A percentile compares a stretch with the other conserved stretches of the same genome.
These are phyloP conservation scores for Schizopygopsis malacanthus DNA, from an alignment of 2,797 vertebrate species.

Conservation along the genomic window DNA sequence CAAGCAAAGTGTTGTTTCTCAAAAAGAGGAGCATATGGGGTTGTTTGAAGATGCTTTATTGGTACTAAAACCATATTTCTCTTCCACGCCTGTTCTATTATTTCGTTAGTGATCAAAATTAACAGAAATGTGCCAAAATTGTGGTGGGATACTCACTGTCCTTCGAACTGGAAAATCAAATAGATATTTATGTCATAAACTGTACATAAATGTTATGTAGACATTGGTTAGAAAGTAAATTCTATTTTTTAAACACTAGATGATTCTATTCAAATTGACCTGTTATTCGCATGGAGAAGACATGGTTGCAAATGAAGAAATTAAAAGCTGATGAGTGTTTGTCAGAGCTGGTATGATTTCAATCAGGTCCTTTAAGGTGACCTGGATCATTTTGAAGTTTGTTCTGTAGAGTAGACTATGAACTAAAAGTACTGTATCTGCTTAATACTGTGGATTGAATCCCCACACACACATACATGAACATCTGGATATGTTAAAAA, in stretches of 20 bases:
- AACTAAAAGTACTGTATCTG: constrained; percentile 41
- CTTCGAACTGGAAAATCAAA: constrained; percentile 57
- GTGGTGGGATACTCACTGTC: constrained; percentile 43
- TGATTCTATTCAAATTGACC: constrained; percentile 36
- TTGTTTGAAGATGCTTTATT: constrained; percentile 2
- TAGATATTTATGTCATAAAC: constrained; percentile 58
- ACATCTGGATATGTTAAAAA: constrained; percentile 27
- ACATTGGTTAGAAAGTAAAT: constrained; percentile 66
- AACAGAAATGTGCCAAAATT: constrained; percentile 72
- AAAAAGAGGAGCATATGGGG: neutral
- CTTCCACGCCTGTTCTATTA: constrained; percentile 19
- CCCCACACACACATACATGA: neutral
- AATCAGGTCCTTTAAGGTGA: constrained; percentile 2
- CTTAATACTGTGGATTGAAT: constrained; percentile 38
- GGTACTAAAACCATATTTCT: constrained; percentile 18
- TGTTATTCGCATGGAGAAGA: constrained; percentile 7
- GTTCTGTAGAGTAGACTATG: constrained; percentile 24
- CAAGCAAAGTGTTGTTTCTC: neutral
- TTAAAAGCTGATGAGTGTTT: neutral
- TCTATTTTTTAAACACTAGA: constrained; percentile 76
- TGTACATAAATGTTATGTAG: constrained; percentile 73
- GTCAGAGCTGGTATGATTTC: neutral
- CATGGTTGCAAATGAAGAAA: constrained; percentile 27
- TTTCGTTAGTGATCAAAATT: constrained; percentile 43
- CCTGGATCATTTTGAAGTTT: constrained; percentile 15